A percentile compares a stretch with the other conserved stretches of the same genome.
phyloP scores from a whole-genome alignment of 2,888 invertebrate genomes.

The Lasioglossum figueresi region DNA sequence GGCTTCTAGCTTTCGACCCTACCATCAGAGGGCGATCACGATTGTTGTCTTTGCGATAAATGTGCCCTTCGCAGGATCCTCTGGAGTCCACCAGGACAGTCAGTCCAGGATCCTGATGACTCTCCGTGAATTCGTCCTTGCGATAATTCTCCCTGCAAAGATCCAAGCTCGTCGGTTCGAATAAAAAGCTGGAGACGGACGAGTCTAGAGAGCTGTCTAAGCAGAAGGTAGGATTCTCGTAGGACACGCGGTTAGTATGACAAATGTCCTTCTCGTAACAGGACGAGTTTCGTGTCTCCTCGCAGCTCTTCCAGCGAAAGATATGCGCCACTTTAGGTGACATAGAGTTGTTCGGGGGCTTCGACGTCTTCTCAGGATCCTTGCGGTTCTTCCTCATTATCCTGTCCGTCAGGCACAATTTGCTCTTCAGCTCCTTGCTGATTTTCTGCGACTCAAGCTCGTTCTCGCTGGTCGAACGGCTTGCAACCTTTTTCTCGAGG shows the following conservation, averaged over 20 bases:
- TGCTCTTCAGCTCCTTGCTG: conserved; percentile 74
- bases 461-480: conserved; percentile 19
- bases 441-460: conserved; percentile 69
- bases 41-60: too few species aligned
- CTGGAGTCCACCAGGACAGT: conserved; percentile 19
- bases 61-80: too few species aligned
- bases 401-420: conserved; percentile 73
- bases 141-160: background rate
- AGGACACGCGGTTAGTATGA: conserved; percentile 57
- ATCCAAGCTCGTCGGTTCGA: conserved; percentile 35
- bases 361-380: conserved; percentile 35
- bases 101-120: background rate
- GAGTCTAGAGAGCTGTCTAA: conserved; percentile 80
- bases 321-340: conserved; percentile 52
- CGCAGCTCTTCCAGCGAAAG: conserved; percentile 56
- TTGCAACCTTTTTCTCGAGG: background rate
- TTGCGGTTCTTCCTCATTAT: conserved; percentile 65
- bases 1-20: conserved; percentile 26
- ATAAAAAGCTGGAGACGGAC: conserved; percentile 75
- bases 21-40: conserved; percentile 28
- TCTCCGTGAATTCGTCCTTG: background rate
- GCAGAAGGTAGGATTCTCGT: conserved; percentile 81
- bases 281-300: conserved; percentile 15
- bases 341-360: conserved; percentile 10
- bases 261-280: conserved; percentile 6